Conservation (phyloP, 2,797 vertebrate genomes). For the Ptychobarbus kaznakovi region DNA sequence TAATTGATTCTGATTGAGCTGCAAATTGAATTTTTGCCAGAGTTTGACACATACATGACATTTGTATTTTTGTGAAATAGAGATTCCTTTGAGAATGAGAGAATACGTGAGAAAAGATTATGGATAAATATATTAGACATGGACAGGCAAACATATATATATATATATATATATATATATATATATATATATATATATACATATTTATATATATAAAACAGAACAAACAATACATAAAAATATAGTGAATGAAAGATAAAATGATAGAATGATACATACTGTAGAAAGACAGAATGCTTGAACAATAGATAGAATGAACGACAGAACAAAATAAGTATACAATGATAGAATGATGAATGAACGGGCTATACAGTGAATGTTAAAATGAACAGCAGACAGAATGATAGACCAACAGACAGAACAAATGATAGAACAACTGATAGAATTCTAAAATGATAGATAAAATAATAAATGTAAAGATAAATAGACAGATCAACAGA, state of each 20-base stretch:
- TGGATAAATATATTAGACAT: neutral
- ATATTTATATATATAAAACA: neutral
- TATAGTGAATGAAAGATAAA: neutral
- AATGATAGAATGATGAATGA: neutral
- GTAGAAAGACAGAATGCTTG: neutral
- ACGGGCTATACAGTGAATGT: neutral
- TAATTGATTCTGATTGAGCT: conserved; percentile 41
- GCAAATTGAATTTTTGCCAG: conserved; percentile 29
- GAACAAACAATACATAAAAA: neutral
- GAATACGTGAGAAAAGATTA: conserved; percentile 6
- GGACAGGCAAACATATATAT: neutral
- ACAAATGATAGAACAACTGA: neutral
- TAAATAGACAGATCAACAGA: neutral
- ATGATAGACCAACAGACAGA: neutral
- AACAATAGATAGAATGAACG: neutral
- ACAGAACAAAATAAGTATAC: neutral
- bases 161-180: too few species aligned
- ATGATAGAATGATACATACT: neutral
- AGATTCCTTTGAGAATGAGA: conserved; percentile 14
- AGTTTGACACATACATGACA: conserved; percentile 33
- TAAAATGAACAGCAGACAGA: neutral
- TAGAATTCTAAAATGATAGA: neutral
- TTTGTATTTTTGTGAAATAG: conserved; percentile 6
- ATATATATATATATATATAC: too few species aligned
- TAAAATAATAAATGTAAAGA: neutral